Evolutionary conservation across 2,888 invertebrate genomes (phyloP), one percentile per base, ranked within the genome.

Genomic region (Callyntrura guangdongensis): DNA sequence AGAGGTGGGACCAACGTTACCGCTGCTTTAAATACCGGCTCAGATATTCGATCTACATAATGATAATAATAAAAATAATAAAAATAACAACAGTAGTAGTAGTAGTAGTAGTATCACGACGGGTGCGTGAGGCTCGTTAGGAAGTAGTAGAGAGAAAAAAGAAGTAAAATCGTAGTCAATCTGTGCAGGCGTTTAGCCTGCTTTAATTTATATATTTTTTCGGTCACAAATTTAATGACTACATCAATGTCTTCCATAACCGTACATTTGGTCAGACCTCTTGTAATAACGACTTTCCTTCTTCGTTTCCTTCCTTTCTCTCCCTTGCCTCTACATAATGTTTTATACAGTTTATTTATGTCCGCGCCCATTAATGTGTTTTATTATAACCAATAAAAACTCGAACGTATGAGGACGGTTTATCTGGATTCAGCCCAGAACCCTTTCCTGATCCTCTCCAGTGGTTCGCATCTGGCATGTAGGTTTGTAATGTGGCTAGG

Each of bases 401-500:
- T 93, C 96, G 96, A 22, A 98, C 98, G 94, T 98, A 98, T 81
- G 95, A 94, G 93, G 96, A 94, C 11, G 94, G 94, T 79, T 89
- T 96, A 1, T 96, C 95, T 9, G 95, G 94, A 86, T 95, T 94
- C 4, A 96, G 96, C 22, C 94, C 94, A 91, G 95, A 94, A 3
- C 95, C 94, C n/a, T 91, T 93, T 6, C 94, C 94, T 36, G 93
- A 94, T 92, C 95, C 95, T 93, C 95, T 95, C 97, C 98, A 98
- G 93, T 97, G 96, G 61, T 95, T 95, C 86, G 96, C 95, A 79
- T 95, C 95, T 6, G 98, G 98, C 95, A 98, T 98, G 94, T 97
- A 97, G 96, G 98, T 97, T 81, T 97, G 97, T 89, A 98, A 96
- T 94, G 97, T 97, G 49, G 98, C 98, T 91, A 98, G 95, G 94